Evolutionary conservation across 2,113 vertebrate species (phyloP).

Genomic region (Plotosus lineatus): DNA sequence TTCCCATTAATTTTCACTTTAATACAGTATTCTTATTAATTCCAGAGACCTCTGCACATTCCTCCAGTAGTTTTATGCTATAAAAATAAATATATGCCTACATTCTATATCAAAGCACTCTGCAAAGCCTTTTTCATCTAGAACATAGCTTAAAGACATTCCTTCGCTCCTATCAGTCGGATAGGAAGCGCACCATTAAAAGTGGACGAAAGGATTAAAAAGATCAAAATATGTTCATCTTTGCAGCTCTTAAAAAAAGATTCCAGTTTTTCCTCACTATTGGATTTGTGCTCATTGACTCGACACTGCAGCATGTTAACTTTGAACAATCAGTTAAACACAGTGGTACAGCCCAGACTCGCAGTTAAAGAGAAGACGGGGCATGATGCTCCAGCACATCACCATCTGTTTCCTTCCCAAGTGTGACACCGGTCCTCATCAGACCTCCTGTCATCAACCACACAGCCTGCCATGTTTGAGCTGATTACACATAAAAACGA

Average conservation of each 20-base stretch:
- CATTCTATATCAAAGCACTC: constrained; percentile 74
- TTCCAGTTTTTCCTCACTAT: constrained; percentile 69
- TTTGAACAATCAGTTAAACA: constrained; percentile 75
- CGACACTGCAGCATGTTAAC: constrained; percentile 60
- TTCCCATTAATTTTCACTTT: constrained; percentile 45
- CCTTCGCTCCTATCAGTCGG: constrained; percentile 66
- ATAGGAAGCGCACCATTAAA: constrained; percentile 78
- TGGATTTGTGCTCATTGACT: constrained; percentile 69
- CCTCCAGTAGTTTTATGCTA: constrained; percentile 68
- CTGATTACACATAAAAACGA: constrained; percentile 68
- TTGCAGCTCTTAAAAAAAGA: constrained; percentile 67
- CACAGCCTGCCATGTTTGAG: constrained; percentile 54
- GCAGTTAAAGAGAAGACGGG: constrained; percentile 14
- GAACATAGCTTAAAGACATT: constrained; percentile 67
- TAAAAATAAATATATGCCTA: constrained; percentile 80
- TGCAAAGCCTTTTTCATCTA: constrained; percentile 65
- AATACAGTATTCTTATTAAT: constrained; percentile 61
- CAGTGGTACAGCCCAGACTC: constrained; percentile 46
- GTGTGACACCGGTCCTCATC: constrained; percentile 56
- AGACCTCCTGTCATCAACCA: constrained; percentile 60
- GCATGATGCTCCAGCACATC: constrained; percentile 9
- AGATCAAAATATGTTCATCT: constrained; percentile 72
- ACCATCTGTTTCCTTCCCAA: constrained; percentile 53
- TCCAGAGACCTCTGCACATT: constrained; percentile 66
- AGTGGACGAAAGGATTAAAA: constrained; percentile 60